phyloP scores from a whole-genome alignment of 2,113 vertebrate genomes.

The Struthio camelus region DNA sequence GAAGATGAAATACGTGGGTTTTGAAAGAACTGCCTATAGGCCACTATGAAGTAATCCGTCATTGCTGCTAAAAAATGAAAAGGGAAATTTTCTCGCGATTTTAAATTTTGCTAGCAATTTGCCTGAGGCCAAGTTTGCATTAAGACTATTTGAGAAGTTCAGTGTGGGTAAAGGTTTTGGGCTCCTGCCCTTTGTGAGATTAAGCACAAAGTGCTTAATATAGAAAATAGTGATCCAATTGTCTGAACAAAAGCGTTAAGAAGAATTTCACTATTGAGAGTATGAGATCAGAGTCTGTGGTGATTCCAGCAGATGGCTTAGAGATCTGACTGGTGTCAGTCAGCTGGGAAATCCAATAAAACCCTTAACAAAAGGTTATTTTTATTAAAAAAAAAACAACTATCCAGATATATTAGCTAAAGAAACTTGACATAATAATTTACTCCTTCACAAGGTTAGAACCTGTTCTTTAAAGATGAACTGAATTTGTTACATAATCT shows the following conservation, averaged over 20 bases:
- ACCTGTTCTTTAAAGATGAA: conserved; percentile 40
- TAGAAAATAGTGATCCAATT: background rate
- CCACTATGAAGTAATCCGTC: background rate
- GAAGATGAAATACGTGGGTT: background rate
- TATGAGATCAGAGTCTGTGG: background rate
- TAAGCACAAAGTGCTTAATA: too few species aligned
- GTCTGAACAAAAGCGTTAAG: background rate
- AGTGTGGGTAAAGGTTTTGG: background rate
- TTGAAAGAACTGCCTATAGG: background rate
- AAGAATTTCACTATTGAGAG: background rate
- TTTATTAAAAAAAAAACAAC: conserved; percentile 11
- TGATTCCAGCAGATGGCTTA: conserved; percentile 1
- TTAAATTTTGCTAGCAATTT: conserved; percentile 27
- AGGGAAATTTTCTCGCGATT: background rate
- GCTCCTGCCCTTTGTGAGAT: background rate
- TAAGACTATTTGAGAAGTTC: background rate
- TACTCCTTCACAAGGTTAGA: conserved; percentile 38
- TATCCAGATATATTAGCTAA: conserved; percentile 27
- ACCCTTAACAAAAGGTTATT: conserved; percentile 49
- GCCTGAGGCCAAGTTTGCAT: background rate
- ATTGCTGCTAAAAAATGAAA: background rate
- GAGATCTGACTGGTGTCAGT: conserved; percentile 39
- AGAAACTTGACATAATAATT: conserved; percentile 54
- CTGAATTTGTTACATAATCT: conserved; percentile 47
- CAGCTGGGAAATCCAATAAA: conserved; percentile 20